Conservation (phyloP, 1,140 invertebrate species). For the Neodiprion lecontei region DNA sequence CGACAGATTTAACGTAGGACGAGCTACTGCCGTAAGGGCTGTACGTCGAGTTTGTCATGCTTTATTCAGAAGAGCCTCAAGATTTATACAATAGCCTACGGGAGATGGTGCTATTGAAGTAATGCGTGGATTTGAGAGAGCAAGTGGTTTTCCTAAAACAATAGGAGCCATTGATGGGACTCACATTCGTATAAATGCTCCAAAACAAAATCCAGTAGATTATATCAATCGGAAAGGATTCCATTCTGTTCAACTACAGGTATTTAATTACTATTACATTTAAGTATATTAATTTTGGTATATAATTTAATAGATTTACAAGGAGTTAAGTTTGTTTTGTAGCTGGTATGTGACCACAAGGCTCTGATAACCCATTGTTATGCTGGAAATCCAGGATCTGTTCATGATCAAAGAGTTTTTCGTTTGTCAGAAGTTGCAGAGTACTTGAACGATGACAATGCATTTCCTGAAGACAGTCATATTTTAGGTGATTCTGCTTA, state of each 20-base stretch:
- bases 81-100: constrained; percentile 31
- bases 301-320: not conserved
- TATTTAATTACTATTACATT: not conserved
- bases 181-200: constrained; percentile 31
- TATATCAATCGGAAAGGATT: constrained; percentile 23
- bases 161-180: constrained; percentile 36
- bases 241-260: constrained; percentile 19
- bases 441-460: constrained; percentile 11
- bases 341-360: constrained; percentile 16
- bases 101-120: constrained; percentile 21
- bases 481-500: constrained; percentile 23
- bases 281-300: not conserved
- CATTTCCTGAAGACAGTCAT: constrained; percentile 19
- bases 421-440: constrained; percentile 20
- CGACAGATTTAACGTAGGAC: constrained; percentile 34
- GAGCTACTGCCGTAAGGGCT: constrained; percentile 24
- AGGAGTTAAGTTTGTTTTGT: not conserved
- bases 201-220: constrained; percentile 29
- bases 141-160: constrained; percentile 29
- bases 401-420: constrained; percentile 27
- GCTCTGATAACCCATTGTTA: constrained; percentile 18
- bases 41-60: constrained; percentile 26
- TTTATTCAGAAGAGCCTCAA: constrained; percentile 23
- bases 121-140: constrained; percentile 27
- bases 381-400: constrained; percentile 22